Conservation (phyloP, 2,888 invertebrate genomes). For the Cataglyphis cursor region DNA sequence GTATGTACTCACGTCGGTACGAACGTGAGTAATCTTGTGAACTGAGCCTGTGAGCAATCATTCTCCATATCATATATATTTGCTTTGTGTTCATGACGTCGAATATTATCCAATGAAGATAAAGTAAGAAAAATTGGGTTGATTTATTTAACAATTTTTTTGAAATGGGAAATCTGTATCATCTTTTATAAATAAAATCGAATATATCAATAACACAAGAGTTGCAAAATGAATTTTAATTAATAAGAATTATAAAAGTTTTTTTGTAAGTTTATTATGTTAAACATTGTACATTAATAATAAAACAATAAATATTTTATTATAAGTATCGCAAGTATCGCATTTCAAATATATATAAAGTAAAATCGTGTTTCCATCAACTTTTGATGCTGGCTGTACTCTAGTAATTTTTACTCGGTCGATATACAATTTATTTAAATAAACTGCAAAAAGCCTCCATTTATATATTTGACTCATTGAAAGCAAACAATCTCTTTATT, state of each 20-base stretch:
- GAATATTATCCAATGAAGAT: not conserved
- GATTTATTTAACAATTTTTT: not conserved
- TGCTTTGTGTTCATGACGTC: not conserved
- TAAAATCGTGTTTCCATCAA: not conserved
- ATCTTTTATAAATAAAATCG: not conserved
- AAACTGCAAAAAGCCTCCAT: not conserved
- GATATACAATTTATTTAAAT: not conserved
- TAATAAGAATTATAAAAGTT: not conserved
- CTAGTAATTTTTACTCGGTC: conserved; percentile 1
- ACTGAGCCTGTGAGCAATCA: not conserved
- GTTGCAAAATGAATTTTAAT: not conserved
- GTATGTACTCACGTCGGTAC: not conserved
- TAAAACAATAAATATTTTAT: not conserved
- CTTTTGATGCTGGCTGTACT: not conserved
- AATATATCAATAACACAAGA: not conserved
- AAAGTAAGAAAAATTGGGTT: not conserved
- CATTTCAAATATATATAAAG: too few relatives aligned
- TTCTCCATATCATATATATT: not conserved
- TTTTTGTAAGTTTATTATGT: not conserved
- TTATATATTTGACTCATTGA: not conserved
- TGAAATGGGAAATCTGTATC: too few relatives aligned
- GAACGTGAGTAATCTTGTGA: not conserved
- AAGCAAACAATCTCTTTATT: not conserved
- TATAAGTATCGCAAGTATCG: not conserved
- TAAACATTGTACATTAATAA: not conserved